Percentiles rank a stretch among this genome's conserved stretches.
These are phyloP conservation scores for Vulpes ferrilata DNA, from an alignment of 2,113 vertebrate species.

Conservation along the genomic window DNA sequence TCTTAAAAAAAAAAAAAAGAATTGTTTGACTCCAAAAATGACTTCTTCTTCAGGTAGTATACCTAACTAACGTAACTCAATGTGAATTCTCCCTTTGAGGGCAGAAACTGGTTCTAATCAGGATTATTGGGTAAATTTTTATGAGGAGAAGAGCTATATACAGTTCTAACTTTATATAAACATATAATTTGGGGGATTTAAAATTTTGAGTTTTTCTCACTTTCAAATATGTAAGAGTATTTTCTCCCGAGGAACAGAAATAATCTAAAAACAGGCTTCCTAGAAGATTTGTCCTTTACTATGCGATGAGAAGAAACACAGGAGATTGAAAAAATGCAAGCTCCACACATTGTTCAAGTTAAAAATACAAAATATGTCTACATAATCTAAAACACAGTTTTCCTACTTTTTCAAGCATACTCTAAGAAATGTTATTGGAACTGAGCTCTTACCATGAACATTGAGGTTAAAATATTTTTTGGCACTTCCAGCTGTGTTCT, in stretches of 20 bases:
- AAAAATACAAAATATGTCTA: neutral
- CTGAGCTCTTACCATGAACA: slow-evolving; percentile 92
- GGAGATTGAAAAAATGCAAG: neutral
- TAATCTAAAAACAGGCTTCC: neutral
- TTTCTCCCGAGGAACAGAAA: neutral
- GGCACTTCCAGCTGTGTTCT: slow-evolving; percentile 94
- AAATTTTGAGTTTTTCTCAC: neutral
- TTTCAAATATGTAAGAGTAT: neutral
- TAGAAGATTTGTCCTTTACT: neutral
- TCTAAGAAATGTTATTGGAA: slow-evolving; percentile 25
- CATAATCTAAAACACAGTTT: neutral
- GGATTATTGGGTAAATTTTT: neutral
- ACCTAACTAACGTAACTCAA: neutral
- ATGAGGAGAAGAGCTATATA: neutral
- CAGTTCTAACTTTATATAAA: neutral
- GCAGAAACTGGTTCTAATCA: neutral
- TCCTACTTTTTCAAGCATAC: neutral
- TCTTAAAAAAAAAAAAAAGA: neutral
- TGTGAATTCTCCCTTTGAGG: neutral
- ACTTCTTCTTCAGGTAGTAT: neutral
- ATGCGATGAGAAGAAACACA: neutral
- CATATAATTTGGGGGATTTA: neutral
- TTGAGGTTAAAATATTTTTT: slow-evolving; percentile 97
- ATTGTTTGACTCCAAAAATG: slow-evolving; percentile 15
- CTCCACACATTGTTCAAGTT: slow-evolving; percentile 41